phyloP scores from a whole-genome alignment of 2,113 vertebrate genomes.

The Dermatemys mawii region DNA sequence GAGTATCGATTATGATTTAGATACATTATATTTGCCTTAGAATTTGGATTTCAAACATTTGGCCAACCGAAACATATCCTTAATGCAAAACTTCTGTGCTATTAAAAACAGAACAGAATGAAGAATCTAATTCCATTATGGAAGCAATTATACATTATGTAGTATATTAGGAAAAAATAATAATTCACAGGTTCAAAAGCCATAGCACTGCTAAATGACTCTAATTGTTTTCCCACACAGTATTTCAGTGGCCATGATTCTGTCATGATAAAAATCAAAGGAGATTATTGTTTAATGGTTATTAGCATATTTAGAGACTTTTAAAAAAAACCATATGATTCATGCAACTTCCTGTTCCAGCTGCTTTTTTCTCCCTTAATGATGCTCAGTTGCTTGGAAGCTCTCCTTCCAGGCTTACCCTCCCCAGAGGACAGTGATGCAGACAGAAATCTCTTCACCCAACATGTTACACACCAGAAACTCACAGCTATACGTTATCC shows the following conservation, averaged over 20 bases:
- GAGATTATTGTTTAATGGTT: neutral
- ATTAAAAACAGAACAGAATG: slow-evolving; percentile 55
- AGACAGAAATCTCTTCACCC: neutral
- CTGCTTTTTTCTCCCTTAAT: neutral
- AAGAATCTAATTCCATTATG: slow-evolving; percentile 45
- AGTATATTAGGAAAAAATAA: slow-evolving; percentile 2
- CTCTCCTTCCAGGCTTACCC: neutral
- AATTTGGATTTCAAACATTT: slow-evolving; percentile 64
- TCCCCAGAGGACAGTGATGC: neutral
- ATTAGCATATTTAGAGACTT: slow-evolving; percentile 34
- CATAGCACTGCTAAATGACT: neutral
- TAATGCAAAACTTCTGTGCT: slow-evolving; percentile 26
- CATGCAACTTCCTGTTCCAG: rapidly evolving
- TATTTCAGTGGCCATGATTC: slow-evolving; percentile 10
- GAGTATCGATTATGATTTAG: slow-evolving; percentile 63
- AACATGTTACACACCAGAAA: neutral
- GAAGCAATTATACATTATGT: slow-evolving; percentile 18
- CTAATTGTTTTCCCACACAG: neutral
- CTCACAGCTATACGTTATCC: neutral
- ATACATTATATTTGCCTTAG: slow-evolving; percentile 49
- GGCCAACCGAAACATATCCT: slow-evolving; percentile 1
- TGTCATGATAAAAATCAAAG: neutral
- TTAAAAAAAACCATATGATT: neutral
- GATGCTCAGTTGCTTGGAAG: neutral
- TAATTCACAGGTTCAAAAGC: slow-evolving; percentile 31